Evolutionary conservation across 2,113 vertebrate genomes (phyloP).

Genomic region (Phrynocephalus versicolor): DNA sequence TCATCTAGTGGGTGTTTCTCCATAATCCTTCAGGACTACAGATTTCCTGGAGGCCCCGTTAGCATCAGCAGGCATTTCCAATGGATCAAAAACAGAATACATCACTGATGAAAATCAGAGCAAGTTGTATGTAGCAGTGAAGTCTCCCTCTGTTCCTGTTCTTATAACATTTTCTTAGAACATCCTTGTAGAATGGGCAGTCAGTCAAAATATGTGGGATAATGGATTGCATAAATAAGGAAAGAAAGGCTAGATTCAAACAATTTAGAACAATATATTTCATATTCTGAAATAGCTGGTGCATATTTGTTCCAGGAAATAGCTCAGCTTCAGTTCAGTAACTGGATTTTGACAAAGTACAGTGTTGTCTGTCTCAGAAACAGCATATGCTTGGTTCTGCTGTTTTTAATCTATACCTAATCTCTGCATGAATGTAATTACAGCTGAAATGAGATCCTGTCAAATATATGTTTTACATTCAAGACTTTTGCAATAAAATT

Average conservation of each 20-base stretch:
- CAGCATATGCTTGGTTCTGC: neutral
- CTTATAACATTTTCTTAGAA: constrained; percentile 33
- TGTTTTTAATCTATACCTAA: neutral
- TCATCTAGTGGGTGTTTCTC: too few species aligned
- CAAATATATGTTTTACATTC: neutral
- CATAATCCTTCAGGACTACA: too few species aligned
- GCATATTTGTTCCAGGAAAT: constrained; percentile 3
- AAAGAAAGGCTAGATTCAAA: constrained; percentile 9
- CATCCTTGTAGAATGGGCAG: neutral
- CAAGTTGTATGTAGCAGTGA: constrained; percentile 39
- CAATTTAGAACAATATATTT: neutral
- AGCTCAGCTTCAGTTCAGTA: constrained; percentile 14
- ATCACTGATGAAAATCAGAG: constrained; percentile 49
- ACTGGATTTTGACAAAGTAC: neutral
- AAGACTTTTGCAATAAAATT: neutral
- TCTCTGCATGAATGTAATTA: neutral
- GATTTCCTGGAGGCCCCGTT: too few species aligned
- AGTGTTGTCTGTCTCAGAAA: neutral
- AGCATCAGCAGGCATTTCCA: too few species aligned
- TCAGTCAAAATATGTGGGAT: constrained; percentile 40
- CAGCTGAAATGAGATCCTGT: neutral
- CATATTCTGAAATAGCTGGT: constrained; percentile 17
- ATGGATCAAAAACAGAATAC: constrained; percentile 52
- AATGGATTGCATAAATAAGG: constrained; percentile 20
- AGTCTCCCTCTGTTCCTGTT: constrained; percentile 43